phyloP scores from a whole-genome alignment of 2,888 invertebrate genomes.

The Drosophila suboccidentalis region DNA sequence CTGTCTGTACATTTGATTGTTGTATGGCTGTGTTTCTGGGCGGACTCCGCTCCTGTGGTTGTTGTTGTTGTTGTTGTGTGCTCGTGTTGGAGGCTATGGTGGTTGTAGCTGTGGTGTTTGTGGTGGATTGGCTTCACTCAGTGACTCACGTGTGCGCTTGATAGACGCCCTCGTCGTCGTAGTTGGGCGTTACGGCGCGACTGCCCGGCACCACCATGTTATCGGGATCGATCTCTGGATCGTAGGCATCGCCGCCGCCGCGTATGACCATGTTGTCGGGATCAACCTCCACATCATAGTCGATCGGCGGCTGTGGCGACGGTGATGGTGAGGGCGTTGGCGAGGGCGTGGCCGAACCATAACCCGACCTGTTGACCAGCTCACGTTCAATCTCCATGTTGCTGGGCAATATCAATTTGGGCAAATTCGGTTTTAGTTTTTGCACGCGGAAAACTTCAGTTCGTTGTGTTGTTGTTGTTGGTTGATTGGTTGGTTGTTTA shows the following conservation, averaged over 20 bases:
- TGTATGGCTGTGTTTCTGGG: constrained; percentile 34
- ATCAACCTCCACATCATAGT: constrained; percentile 85
- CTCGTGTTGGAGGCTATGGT: constrained; percentile 27
- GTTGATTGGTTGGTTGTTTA: constrained; percentile 40
- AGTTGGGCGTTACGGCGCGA: constrained; percentile 79
- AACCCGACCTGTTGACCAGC: constrained; percentile 10
- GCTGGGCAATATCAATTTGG: constrained; percentile 84
- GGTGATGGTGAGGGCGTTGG: constrained; percentile 82
- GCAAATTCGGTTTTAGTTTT: constrained; percentile 85
- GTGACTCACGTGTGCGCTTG: constrained; percentile 85
- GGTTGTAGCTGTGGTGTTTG: constrained; percentile 33
- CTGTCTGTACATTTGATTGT: constrained; percentile 52
- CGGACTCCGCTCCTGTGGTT: constrained; percentile 35
- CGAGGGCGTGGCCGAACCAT: constrained; percentile 55
- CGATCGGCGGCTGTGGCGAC: constrained; percentile 81
- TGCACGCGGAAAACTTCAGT: constrained; percentile 85
- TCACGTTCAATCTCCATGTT: constrained; percentile 81
- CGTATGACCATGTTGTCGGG: constrained; percentile 84
- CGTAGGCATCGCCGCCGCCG: constrained; percentile 75
- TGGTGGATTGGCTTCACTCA: constrained; percentile 54
- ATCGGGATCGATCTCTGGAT: constrained; percentile 84
- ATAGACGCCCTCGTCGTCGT: constrained; percentile 83
- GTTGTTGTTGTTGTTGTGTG: constrained; percentile 10
- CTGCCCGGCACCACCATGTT: constrained; percentile 83
- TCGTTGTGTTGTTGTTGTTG: constrained; percentile 50